Base-by-base conservation (phyloP, 2,888 invertebrate species). In the Parthenolecanium corni region DNA sequence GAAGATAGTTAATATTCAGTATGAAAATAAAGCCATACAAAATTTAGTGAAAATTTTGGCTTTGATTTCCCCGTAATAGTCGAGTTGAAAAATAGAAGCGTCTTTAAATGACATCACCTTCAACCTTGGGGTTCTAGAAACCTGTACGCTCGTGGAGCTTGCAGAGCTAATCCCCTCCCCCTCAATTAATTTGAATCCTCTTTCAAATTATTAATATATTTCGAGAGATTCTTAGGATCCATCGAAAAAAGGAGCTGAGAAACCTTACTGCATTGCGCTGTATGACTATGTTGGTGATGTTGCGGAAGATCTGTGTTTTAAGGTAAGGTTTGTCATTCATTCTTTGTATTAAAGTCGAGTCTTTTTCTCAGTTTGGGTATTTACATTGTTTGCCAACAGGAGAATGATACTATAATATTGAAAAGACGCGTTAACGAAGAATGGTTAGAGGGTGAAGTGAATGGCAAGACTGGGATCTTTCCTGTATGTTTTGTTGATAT, bases 401-500 rank as follows among this genome's bases (percentile, higher is more conserved):
- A 78, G 61, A 82, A 83, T 68, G 84, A 90, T 68, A 79, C 80
- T 67, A 83, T 93, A 65, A 78, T 82, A 67, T 74, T 92, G 69
- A 72, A 84, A 68, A 79, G 81, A 69, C 78, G 81, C 70, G 77
- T 89, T 24, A 86, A 88, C 71, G 78, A 80, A 36, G 88, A 89
- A 68, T 93, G 92, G 92, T 75, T 86, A 67, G 82, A 79, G 71
- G 92, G 92, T 5, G 79, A 80, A 68, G 74, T 84, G 61, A 80
- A 80, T 62, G 82, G 81, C 65, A 77, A 78, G 64, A 82, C 84
- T 72, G 92, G 92, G 42, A 82, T 91, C 68, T 91, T 92, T 75
- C 92, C 92, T 1, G 76, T 79, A 21, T 86, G 82, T 74, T 91
- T 86, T 74, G 79, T 91, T 67, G 82, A 88, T 68, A 75, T 90